Evolutionary conservation across 2,888 invertebrate genomes (phyloP), one percentile per base, ranked within the genome.

Genomic region (Tanytarsus gracilentus): DNA sequence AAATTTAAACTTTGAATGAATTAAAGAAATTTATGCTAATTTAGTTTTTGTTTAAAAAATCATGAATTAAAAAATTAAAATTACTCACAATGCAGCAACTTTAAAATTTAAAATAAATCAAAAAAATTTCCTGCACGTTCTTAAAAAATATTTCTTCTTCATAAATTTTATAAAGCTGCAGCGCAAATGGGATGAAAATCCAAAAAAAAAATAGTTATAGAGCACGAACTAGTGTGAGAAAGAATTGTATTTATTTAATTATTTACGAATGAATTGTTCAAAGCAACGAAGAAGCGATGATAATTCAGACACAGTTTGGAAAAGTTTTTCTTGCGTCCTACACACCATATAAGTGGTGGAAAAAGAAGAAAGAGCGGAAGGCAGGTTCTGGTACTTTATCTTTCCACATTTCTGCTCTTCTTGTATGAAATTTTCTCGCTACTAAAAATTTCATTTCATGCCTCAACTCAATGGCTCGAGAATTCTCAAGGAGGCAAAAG

Each of bases 191-290:
- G 4, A 25, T 49, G 16, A n/a, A 49, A 27, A 25, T 8, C 4
- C 49, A 49, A 2, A 26, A 49, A 27, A 21, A 26, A 18, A 8
- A 8, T 23, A n/a, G 49, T n/a, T 4, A 23, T 16, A 26, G 11
- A 33, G 33, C 33, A 33, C 33, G 33, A 33, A 33, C 11, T 11
- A 21, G 21, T 16, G 14, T 18, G 33, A 18, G 52, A 18, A 29
- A 29, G 7, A 23, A 21, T 23, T 52, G 52, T 52, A 52, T 52
- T 52, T 52, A 52, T 52, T 52, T 52, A 52, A 52, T 52, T 52
- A 52, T 52, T 52, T 52, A 52, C 33, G 52, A 52, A 52, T 52
- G 52, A 52, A 52, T 52, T 52, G 52, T 52, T 52, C 33, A 52
- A 16, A 52, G 18, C 11, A 33, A 30, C n/a, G n/a, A n/a, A n/a